Base-by-base conservation (phyloP, 1,140 invertebrate species). In the Caenorhabditis briggsae region DNA sequence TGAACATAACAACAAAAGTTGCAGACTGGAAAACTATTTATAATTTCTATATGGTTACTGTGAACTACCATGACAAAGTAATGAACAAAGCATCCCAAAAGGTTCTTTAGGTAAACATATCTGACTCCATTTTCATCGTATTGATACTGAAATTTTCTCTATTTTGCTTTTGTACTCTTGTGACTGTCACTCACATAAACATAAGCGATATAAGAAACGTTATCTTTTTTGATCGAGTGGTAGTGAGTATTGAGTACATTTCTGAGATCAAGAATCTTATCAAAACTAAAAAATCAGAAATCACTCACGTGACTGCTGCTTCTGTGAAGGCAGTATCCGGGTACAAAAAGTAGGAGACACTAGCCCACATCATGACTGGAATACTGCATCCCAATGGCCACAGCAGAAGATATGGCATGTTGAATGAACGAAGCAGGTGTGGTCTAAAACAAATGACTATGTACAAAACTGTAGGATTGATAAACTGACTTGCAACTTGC, bases 281-380 rank as follows among this genome's bases (percentile, higher is more conserved):
- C 33, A 33, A 33, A 33, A 33, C 33, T 20, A 20, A 8, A 58
- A 58, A 58, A 20, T 5, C 8, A 25, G 25, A 61, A 23, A 61
- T 61, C 59, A 33, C 59, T 61, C 59, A 61, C 59, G 1, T 61
- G 23, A 61, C 59, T 61, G 59, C 59, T 61, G 2, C 59, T 61
- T 61, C 59, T 7, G 59, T 61, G 59, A 33, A 61, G 12, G 23
- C 59, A 25, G 59, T 61, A 33, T 61, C 59, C 23, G 59, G 59
- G 23, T 61, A 61, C 59, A 61, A 61, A 61, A 61, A 61, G 9
- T 61, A 61, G 1, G 59, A 61, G 59, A 61, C 59, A 25, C 59
- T 61, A 12, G 59, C 59, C 59, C 59, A 61, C 59, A 61, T 61
- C 1, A 23, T 61, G 6, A 61, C 59, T 12, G 59, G 23, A 25